Evolutionary conservation across 2,797 vertebrate species (phyloP), one percentile per base, ranked within the genome.

Genomic region (Coregonus suidteri): DNA sequence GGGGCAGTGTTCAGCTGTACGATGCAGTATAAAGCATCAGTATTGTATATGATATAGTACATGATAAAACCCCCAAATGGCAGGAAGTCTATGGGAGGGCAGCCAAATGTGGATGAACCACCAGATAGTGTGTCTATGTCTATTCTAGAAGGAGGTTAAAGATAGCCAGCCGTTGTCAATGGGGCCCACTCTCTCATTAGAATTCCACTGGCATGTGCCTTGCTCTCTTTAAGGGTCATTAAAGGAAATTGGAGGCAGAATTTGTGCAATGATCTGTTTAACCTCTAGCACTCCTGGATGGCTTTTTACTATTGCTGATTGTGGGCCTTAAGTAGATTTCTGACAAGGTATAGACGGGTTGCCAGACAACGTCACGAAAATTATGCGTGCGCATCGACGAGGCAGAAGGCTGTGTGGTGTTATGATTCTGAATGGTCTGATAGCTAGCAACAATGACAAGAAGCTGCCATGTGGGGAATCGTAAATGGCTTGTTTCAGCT

Each of bases 211-310:
- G 74, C 77, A 37, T 73, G 34, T 56, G 71, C 59, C 79, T 53
- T 51, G 56, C 56, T 64, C 72, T 53, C 54, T 30, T 79, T 74
- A 75, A 70, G 73, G 71, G 64, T 79, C 79, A 75, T 81, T 75
- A 81, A 77, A 79, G 66, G 37, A 84, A 81, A 84, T 77, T 75
- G 75, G 54, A 71, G 71, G 77, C 72, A 71, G 73, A 78, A 73
- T 73, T 73, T 73, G 77, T 73, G 76, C 74, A 73, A 67, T 65
- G 70, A 78, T 82, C 77, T 76, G 74, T 74, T 79, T 76, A 76
- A 82, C 81, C 74, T 78, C 74, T 74, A 59, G 52, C 62, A 18
- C 59, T 78, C 73, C 64, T 69, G 69, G 69, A 54, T 76, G 80
- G 69, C 77, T 82, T 73, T 77, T 73, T 77, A 71, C 80, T 75